Base-by-base conservation (phyloP, 2,113 vertebrate genomes). In the Cheilinus undulatus region DNA sequence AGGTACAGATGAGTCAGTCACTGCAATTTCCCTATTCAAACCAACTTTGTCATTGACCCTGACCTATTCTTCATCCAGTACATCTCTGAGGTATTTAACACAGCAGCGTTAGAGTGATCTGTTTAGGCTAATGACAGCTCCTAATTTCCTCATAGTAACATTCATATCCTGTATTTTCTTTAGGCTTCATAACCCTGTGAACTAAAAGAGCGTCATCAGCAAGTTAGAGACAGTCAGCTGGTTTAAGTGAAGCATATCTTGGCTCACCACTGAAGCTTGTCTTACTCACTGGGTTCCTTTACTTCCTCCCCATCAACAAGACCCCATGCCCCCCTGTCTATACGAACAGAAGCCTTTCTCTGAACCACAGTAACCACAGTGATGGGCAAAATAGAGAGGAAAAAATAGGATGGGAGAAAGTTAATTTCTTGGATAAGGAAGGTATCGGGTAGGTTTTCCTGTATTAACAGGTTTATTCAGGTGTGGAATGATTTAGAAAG, bases 361-460 rank as follows among this genome's bases (percentile, higher is more conserved):
- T 85, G 54, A 76, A 58, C 59, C 17, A n/a, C 42, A 8, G 79
- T 91, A 67, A 70, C 86, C 66, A 78, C 22, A 26, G 69, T n/a
- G 43, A 88, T 27, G 24, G 32, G 50, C 34, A 68, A 71, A 89
- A 87, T 68, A 84, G 8, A 59, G 42, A n/a, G 2, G 13, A 15
- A 1, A 2, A 6, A 40, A 12, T 38, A 58, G 11, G 36, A 46
- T 60, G 24, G 11, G 61, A 20, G 12, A 45, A 74, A 56, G 40
- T 63, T 62, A 34, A 38, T 68, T 32, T 20, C 36, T 71, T n/a
- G 50, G 27, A 58, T 36, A 9, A 20, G 60, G 34, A 71, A 54
- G 58, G 51, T 50, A 40, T 51, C 10, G 20, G 66, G 34, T 60
- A 34, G 22, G 28, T 36, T 60, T 32, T 46, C 22, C 43, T 48